Evolutionary conservation across 2,888 invertebrate species (phyloP).

Genomic region (Drosophila niveifrons): DNA sequence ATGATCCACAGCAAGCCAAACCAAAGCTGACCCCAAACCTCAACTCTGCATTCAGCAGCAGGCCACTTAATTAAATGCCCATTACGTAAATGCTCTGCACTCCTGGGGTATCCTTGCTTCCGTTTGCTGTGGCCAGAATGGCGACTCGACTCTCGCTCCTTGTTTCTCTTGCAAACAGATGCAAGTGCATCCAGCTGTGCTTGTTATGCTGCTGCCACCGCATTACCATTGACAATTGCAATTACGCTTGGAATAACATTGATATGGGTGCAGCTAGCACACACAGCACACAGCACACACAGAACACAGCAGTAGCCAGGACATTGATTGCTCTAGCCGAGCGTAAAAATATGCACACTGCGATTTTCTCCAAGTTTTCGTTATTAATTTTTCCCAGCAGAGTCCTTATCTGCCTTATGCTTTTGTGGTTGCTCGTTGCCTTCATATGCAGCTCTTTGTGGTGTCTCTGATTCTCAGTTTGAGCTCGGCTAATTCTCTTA

Average conservation of each 20-base stretch:
- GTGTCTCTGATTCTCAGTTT: not conserved
- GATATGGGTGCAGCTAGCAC: slow-evolving; percentile 15
- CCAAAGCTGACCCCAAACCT: not conserved
- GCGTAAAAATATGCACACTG: slow-evolving; percentile 4
- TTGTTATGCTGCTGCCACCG: slow-evolving; percentile 20
- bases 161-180: slow-evolving; percentile 10
- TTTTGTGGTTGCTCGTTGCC: not conserved
- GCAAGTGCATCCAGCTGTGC: slow-evolving; percentile 41
- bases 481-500: slow-evolving; percentile 11
- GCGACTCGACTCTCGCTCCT: not conserved
- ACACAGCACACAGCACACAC: slow-evolving; percentile 6
- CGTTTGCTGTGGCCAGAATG: slow-evolving; percentile 7
- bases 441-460: slow-evolving; percentile 11
- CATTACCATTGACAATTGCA: slow-evolving; percentile 40
- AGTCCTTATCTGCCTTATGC: slow-evolving; percentile 10
- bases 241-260: slow-evolving; percentile 51
- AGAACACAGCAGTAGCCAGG: slow-evolving; percentile 3
- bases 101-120: slow-evolving; percentile 26
- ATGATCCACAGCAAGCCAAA: not conserved
- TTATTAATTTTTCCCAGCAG: slow-evolving; percentile 4
- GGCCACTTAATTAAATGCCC: slow-evolving; percentile 47
- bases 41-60: slow-evolving; percentile 8
- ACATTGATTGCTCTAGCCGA: slow-evolving; percentile 32
- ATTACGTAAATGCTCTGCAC: slow-evolving; percentile 35
- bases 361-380: slow-evolving; percentile 21